A percentile compares a stretch with the other conserved stretches of the same genome.
Evolutionary conservation across 2,113 vertebrate species (phyloP).

Genomic region (Piprites chloris): DNA sequence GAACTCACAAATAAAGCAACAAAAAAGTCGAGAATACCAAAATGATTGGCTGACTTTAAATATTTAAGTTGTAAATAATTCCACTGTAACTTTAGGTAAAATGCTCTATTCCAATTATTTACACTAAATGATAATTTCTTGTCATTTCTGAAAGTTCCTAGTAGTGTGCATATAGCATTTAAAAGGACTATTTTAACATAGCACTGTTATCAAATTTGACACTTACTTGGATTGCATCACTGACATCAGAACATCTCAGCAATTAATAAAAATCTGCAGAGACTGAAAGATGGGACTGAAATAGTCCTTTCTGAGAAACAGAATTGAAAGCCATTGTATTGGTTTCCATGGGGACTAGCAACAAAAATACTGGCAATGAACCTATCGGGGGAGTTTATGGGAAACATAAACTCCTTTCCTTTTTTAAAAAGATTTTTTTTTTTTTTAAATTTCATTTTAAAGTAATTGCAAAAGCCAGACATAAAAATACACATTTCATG

Average conservation of each 20-base stretch:
- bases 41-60: background rate
- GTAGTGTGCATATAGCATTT: background rate
- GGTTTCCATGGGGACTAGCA: constrained; percentile 6
- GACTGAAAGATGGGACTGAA: background rate
- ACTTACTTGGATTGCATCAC: background rate
- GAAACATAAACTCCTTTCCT: background rate
- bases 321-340: background rate
- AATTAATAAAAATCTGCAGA: background rate
- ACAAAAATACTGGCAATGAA: constrained; percentile 31
- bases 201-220: background rate
- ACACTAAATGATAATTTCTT: background rate
- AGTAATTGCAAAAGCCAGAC: background rate
- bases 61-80: background rate
- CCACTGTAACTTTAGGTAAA: background rate
- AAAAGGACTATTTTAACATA: background rate
- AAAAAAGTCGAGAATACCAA: background rate
- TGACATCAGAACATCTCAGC: background rate
- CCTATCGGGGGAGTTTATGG: background rate
- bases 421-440: background rate
- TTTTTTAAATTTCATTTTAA: background rate
- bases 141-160: background rate
- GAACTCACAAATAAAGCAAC: background rate
- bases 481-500: background rate
- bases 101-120: background rate
- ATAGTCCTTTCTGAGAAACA: background rate